phyloP scores from a whole-genome alignment of 2,797 vertebrate genomes.

The Sphenodon punctatus region DNA sequence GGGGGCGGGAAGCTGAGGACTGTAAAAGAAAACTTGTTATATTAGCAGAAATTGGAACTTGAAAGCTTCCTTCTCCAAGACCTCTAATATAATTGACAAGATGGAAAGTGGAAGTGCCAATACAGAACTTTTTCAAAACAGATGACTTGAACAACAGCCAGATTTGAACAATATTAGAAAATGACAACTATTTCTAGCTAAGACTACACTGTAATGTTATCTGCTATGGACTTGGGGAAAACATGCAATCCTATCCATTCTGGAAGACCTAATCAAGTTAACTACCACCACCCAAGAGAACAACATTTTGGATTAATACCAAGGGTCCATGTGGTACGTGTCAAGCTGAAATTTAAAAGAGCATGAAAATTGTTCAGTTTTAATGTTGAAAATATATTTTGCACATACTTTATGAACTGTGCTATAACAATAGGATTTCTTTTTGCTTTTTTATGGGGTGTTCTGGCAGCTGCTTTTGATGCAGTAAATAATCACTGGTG shows the following conservation, averaged over 20 bases:
- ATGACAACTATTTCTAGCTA: neutral
- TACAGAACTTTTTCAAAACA: conserved; percentile 31
- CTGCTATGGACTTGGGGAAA: neutral
- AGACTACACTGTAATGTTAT: neutral
- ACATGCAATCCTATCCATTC: neutral
- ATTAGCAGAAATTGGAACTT: conserved; percentile 31
- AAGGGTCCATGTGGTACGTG: neutral
- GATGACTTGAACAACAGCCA: conserved; percentile 11
- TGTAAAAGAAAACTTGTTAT: conserved; percentile 34
- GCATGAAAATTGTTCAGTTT: neutral
- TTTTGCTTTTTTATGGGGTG: conserved; percentile 21
- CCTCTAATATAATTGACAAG: conserved; percentile 18
- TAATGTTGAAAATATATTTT: conserved; percentile 30
- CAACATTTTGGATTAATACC: neutral
- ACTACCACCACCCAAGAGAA: neutral
- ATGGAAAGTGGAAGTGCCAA: conserved; percentile 30
- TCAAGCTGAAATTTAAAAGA: neutral
- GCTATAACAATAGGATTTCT: neutral
- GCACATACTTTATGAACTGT: neutral
- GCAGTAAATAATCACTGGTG: neutral
- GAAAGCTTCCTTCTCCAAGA: neutral
- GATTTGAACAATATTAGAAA: conserved; percentile 10
- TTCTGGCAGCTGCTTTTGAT: conserved; percentile 14
- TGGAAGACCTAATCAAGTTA: neutral
- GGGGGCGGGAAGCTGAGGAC: neutral